phyloP scores from a whole-genome alignment of 2,888 invertebrate genomes.

The Stenurella melanura region DNA sequence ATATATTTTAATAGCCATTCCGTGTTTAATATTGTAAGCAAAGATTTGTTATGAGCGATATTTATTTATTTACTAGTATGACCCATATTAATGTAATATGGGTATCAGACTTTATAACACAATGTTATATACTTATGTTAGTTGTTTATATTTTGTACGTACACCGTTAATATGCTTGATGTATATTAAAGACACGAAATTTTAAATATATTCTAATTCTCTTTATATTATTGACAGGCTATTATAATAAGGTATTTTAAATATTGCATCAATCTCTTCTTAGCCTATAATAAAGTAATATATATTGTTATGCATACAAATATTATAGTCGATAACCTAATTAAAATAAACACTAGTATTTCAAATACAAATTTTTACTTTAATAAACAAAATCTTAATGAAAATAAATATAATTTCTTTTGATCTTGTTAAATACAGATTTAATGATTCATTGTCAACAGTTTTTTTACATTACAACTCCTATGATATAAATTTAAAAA shows the following conservation, averaged over 20 bases:
- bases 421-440: conserved; percentile 34
- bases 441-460: conserved; percentile 44
- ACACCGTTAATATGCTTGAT: conserved; percentile 14
- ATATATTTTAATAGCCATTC: conserved; percentile 57
- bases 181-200: conserved; percentile 18
- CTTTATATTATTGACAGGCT: conserved; percentile 18
- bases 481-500: conserved; percentile 25
- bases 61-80: conserved; percentile 31
- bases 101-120: conserved; percentile 23
- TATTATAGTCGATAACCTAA: conserved; percentile 41
- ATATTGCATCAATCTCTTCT: conserved; percentile 29
- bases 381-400: conserved; percentile 39
- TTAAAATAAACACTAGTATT: conserved; percentile 42
- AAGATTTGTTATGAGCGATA: conserved; percentile 56
- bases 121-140: conserved; percentile 24
- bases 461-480: conserved; percentile 30
- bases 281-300: conserved; percentile 41
- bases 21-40: conserved; percentile 59
- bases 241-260: conserved; percentile 33
- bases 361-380: conserved; percentile 41
- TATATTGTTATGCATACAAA: conserved; percentile 40
- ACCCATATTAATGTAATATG: conserved; percentile 24
- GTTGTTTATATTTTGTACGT: conserved; percentile 26
- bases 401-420: conserved; percentile 42
- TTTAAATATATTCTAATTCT: conserved; percentile 5